Evolutionary conservation across 2,888 invertebrate genomes (phyloP), one percentile per base, ranked within the genome.

Genomic region (Scaeva pyrastri): DNA sequence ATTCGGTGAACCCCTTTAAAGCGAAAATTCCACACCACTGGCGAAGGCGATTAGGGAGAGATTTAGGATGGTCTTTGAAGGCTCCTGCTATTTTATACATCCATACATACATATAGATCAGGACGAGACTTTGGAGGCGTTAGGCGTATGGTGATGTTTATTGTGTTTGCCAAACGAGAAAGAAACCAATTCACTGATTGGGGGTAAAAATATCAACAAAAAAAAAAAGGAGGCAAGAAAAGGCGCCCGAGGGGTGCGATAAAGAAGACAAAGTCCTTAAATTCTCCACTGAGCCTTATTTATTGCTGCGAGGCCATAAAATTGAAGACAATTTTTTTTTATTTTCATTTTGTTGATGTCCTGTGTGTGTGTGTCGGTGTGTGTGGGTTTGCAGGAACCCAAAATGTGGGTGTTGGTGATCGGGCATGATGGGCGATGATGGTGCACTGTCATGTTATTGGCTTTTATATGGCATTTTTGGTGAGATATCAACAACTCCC

Each of bases 261-360:
- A 75, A 75, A 75, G 55, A 41, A 76, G 39, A 36, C 31, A 66
- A 77, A 72, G 74, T 79, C 70, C 45, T 70, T 83, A 78, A 78
- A 70, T 43, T 66, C 72, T 66, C 71, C 56, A 43, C 64, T 82
- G 77, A 78, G 62, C 78, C 72, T 68, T 73, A 73, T 77, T 83
- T 83, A 73, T 82, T 58, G 52, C 39, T 41, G 21, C 16, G 11
- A 39, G 31, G 60, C 50, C 55, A 55, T 41, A 50, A 66, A 52
- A 43, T 60, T 43, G 48, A 36, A 55, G 48, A 23, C 68, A 50
- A 68, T 68, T 74, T 50, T 60, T 16, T 36, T 56, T 23, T 48
- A 41, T 14, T 36, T 26, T 8, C 48, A 60, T 39, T 56, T 11
- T 19, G 2, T 48, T 48, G n/a, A n/a, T n/a, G n/a, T n/a, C n/a